Evolutionary conservation across 2,797 vertebrate genomes (phyloP).

Genomic region (Enteromius paludinosus): DNA sequence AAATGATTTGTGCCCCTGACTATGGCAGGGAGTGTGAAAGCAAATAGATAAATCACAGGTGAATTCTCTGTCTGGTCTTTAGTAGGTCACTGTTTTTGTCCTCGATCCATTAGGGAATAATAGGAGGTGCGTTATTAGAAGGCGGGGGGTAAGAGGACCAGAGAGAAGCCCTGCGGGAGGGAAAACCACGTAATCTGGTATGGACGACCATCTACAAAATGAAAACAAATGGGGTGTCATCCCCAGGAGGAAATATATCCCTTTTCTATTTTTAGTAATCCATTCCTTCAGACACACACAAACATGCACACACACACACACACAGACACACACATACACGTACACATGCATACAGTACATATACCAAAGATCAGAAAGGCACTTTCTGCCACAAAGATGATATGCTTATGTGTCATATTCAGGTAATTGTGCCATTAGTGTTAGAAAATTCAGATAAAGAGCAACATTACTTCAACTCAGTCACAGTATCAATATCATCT

Average conservation of each 20-base stretch:
- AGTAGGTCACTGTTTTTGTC: constrained; percentile 73
- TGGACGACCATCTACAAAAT: constrained; percentile 75
- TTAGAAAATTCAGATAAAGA: background rate
- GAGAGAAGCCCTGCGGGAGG: constrained; percentile 58
- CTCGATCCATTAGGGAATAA: constrained; percentile 71
- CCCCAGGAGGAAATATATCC: constrained; percentile 72
- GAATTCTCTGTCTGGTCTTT: constrained; percentile 70
- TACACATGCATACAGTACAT: background rate
- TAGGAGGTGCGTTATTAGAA: constrained; percentile 65
- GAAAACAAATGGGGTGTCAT: constrained; percentile 80
- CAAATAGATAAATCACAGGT: constrained; percentile 73
- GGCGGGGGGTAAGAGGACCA: constrained; percentile 58
- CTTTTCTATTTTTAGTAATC: constrained; percentile 70
- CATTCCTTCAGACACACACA: constrained; percentile 54
- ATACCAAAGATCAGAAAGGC: background rate
- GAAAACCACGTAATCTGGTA: constrained; percentile 63
- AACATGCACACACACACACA: constrained; percentile 43
- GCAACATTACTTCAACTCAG: constrained; percentile 12
- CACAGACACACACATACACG: constrained; percentile 22
- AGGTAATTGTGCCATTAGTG: constrained; percentile 5
- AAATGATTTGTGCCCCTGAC: constrained; percentile 59
- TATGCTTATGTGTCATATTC: background rate
- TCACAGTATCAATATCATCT: background rate
- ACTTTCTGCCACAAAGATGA: background rate
- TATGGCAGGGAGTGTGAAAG: constrained; percentile 51